These are phyloP conservation scores for Solen grandis DNA, from an alignment of 1,140 invertebrate genomes.

Conservation along the genomic window DNA sequence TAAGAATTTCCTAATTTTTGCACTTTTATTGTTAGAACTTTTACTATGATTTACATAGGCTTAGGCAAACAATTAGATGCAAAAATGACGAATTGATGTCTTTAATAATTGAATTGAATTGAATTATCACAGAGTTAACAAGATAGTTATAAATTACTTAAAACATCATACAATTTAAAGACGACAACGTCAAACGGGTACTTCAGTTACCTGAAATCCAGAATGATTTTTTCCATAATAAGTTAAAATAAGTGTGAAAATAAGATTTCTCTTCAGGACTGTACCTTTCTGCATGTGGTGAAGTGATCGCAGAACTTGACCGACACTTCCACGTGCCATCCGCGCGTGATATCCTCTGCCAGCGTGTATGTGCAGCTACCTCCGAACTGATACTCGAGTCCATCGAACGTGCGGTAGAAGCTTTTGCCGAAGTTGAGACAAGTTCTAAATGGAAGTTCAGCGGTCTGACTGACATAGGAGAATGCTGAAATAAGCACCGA, in stretches of 20 bases:
- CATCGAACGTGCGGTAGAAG: conserved; percentile 88
- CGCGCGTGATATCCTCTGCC: not conserved
- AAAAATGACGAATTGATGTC: no score
- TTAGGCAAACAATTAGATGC: no score
- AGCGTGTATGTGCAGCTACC: conserved; percentile 31
- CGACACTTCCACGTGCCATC: conserved; percentile 23
- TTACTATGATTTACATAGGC: no score
- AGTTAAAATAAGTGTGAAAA: not conserved
- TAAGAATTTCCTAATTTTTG: no score
- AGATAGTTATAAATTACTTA: no score
- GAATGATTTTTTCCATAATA: not conserved
- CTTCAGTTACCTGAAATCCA: no score
- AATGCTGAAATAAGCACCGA: not conserved
- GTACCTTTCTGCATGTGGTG: conserved; percentile 29
- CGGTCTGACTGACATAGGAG: conserved; percentile 10
- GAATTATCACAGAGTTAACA: no score
- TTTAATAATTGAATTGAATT: no score
- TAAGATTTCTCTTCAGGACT: not conserved
- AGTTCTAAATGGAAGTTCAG: conserved; percentile 61
- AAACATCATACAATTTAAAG: no score
- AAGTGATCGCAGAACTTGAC: not conserved
- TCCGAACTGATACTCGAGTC: conserved; percentile 38
- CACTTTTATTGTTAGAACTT: no score
- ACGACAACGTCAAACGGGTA: no score
- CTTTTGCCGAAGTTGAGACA: conserved; percentile 89